Conservation (phyloP, 2,888 invertebrate genomes). For the Tenthredo distinguenda region DNA sequence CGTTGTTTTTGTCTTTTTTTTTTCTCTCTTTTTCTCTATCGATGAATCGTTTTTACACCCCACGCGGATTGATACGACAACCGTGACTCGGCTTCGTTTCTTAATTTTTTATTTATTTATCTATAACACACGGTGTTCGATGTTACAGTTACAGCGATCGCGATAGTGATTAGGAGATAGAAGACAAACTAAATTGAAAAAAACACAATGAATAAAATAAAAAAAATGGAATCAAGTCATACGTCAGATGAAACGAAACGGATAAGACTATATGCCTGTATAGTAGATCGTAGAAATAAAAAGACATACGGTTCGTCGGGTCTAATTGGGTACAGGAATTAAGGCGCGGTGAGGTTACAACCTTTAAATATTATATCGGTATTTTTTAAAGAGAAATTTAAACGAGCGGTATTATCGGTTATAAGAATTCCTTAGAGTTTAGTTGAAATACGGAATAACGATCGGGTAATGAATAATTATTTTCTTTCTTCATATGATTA, state of each 20-base stretch:
- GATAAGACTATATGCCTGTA: slow-evolving; percentile 13
- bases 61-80: background rate
- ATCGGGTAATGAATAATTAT: background rate
- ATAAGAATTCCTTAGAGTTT: background rate
- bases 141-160: background rate
- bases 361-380: background rate
- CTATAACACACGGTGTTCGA: background rate
- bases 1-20: background rate
- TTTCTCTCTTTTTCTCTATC: background rate
- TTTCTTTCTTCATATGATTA: background rate
- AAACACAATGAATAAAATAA: background rate
- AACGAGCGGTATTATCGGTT: background rate
- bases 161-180: slow-evolving; percentile 16
- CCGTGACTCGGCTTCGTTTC: background rate
- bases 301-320: background rate
- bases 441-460: background rate
- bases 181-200: background rate
- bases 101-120: background rate
- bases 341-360: background rate
- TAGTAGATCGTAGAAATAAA: background rate
- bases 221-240: background rate
- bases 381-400: background rate
- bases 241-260: slow-evolving; percentile 14
- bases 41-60: background rate
- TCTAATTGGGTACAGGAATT: slow-evolving; percentile 21